Evolutionary conservation across 2,888 invertebrate species (phyloP).

Genomic region (Matsumyia berberina): DNA sequence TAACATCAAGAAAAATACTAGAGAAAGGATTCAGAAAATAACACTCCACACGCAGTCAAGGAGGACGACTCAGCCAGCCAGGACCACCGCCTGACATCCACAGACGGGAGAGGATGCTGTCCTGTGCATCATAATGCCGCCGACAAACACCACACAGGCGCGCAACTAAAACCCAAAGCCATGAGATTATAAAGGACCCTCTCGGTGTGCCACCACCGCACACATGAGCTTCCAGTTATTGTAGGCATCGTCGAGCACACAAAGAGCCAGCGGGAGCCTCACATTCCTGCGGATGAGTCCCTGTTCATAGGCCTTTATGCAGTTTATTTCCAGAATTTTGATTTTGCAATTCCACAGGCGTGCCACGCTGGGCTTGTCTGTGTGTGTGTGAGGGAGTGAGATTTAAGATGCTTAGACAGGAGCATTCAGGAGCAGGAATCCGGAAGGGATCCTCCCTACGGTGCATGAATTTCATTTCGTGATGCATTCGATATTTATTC

Average conservation of each 20-base stretch:
- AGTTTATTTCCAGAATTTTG: constrained; percentile 66
- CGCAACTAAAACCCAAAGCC: not conserved
- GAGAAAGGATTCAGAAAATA: not conserved
- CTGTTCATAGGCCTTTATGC: constrained; percentile 56
- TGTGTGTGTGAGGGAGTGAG: constrained; percentile 32
- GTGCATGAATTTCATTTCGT: constrained; percentile 52
- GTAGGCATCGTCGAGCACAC: constrained; percentile 28
- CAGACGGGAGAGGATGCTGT: not conserved
- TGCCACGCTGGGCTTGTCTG: not conserved
- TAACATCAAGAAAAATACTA: constrained; percentile 8
- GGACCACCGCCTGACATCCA: not conserved
- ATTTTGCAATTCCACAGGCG: constrained; percentile 45
- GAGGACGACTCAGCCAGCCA: not conserved
- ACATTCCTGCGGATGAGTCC: constrained; percentile 50
- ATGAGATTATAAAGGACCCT: constrained; percentile 38
- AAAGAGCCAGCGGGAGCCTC: not conserved
- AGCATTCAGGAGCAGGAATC: constrained; percentile 29
- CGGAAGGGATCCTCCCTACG: constrained; percentile 12
- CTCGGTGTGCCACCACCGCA: not conserved
- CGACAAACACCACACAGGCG: not conserved
- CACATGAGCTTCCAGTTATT: constrained; percentile 44
- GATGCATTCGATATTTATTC: constrained; percentile 65
- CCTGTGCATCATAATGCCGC: constrained; percentile 22
- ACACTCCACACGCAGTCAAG: constrained; percentile 12
- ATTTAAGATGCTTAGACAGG: constrained; percentile 56